Percentiles rank a stretch among this genome's conserved stretches.
These are phyloP conservation scores for Ara ararauna DNA, from an alignment of 2,797 vertebrate genomes.

Conservation along the genomic window DNA sequence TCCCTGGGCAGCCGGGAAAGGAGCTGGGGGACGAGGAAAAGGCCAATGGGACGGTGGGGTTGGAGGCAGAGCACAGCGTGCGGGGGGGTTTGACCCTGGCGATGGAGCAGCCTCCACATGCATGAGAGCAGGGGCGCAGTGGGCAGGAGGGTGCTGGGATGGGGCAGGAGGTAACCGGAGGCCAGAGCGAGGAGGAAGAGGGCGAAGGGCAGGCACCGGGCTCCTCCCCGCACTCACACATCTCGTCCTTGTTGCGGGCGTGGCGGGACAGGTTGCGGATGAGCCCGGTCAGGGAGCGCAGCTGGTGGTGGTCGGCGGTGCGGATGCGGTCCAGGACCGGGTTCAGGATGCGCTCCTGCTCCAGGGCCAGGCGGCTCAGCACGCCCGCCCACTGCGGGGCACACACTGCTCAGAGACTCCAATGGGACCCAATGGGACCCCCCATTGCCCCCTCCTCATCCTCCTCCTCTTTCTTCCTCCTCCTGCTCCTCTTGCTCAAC, in stretches of 20 bases:
- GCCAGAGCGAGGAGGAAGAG: neutral
- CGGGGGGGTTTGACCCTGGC: accelerated
- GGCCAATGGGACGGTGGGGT: neutral
- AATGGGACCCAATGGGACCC: accelerated
- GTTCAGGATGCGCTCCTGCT: constrained; percentile 88
- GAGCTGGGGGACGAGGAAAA: neutral
- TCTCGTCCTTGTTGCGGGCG: constrained; percentile 84
- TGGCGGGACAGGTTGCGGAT: constrained; percentile 93
- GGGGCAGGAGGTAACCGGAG: neutral
- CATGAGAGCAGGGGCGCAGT: accelerated
- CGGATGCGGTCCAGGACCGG: constrained; percentile 83
- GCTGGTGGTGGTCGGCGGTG: constrained; percentile 83
- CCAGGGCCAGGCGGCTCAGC: constrained; percentile 87
- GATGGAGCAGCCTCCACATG: accelerated
- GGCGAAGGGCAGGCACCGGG: accelerated
- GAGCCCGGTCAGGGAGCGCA: constrained; percentile 90
- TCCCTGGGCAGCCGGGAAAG: neutral
- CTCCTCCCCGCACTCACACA: constrained; percentile 83
- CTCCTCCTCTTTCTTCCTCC: neutral
- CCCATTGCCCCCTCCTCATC: neutral
- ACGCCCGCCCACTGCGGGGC: constrained; percentile 87
- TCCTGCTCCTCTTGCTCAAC: neutral
- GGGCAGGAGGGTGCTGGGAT: neutral
- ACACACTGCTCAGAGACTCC: neutral
- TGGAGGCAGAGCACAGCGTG: neutral